Evolutionary conservation across 2,888 invertebrate species (phyloP).

Genomic region (Epistrophe eligans): DNA sequence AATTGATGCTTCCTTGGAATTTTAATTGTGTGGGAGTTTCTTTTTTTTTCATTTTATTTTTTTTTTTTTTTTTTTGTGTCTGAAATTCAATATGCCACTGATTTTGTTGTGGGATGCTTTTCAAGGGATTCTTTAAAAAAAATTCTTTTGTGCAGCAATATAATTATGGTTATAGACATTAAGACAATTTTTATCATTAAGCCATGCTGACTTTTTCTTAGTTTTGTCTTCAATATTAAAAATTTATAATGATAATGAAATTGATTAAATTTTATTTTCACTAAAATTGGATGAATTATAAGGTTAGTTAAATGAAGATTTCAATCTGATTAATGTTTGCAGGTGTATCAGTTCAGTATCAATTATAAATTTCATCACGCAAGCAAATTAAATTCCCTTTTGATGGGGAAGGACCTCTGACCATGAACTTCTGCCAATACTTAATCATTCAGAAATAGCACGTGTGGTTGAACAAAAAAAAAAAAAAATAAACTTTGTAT

Average conservation of each 20-base stretch:
- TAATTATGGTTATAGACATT: background rate
- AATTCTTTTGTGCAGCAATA: background rate
- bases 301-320: background rate
- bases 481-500: background rate
- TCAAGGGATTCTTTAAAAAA: conserved; percentile 4
- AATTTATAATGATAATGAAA: background rate
- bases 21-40: conserved; percentile 49
- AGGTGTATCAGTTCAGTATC: background rate
- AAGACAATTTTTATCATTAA: background rate
- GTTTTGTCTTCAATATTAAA: background rate
- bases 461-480: background rate
- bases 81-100: conserved; percentile 24
- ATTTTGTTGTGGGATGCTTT: conserved; percentile 13
- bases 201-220: background rate
- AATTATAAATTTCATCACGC: background rate
- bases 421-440: conserved; percentile 23
- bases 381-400: background rate
- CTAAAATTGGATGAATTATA: background rate
- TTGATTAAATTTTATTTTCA: background rate
- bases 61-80: background rate
- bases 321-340: conserved; percentile 6
- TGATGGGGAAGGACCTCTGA: background rate
- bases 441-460: conserved; percentile 11
- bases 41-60: background rate
- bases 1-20: conserved; percentile 61